A percentile compares a stretch with the other conserved stretches of the same genome.
phyloP scores from a whole-genome alignment of 2,888 invertebrate species.

The Priapulus caudatus region DNA sequence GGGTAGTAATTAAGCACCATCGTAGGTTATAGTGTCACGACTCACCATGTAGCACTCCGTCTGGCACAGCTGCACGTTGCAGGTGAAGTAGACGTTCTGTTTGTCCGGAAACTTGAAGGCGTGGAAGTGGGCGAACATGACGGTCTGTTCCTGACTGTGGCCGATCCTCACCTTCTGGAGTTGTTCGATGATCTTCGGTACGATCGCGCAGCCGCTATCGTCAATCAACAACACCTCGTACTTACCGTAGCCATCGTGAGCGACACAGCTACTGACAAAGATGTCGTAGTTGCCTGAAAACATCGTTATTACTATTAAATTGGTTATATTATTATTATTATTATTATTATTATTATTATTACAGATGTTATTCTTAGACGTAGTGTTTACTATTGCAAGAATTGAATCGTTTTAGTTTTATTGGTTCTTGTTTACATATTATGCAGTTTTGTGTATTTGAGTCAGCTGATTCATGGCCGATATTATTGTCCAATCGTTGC shows the following conservation, averaged over 20 bases:
- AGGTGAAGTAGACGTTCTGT: conserved; percentile 3
- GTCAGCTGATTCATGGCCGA: too few species aligned
- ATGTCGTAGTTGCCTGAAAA: background rate
- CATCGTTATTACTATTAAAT: too few species aligned
- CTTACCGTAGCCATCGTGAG: conserved; percentile 1
- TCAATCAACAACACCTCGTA: background rate
- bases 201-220: background rate
- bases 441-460: too few species aligned
- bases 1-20: too few species aligned
- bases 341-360: too few species aligned
- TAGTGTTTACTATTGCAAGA: too few species aligned
- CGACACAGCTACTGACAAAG: background rate
- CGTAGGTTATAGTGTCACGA: too few species aligned
- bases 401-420: too few species aligned
- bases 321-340: too few species aligned
- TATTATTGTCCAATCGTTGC: too few species aligned
- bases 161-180: background rate
- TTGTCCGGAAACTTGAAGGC: conserved; percentile 3
- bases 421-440: too few species aligned
- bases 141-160: background rate
- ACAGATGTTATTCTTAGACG: too few species aligned
- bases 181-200: background rate
- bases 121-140: background rate
- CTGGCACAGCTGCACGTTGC: background rate
- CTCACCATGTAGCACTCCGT: background rate